phyloP scores from a whole-genome alignment of 2,888 invertebrate species.

The Aleiodes alternator region DNA sequence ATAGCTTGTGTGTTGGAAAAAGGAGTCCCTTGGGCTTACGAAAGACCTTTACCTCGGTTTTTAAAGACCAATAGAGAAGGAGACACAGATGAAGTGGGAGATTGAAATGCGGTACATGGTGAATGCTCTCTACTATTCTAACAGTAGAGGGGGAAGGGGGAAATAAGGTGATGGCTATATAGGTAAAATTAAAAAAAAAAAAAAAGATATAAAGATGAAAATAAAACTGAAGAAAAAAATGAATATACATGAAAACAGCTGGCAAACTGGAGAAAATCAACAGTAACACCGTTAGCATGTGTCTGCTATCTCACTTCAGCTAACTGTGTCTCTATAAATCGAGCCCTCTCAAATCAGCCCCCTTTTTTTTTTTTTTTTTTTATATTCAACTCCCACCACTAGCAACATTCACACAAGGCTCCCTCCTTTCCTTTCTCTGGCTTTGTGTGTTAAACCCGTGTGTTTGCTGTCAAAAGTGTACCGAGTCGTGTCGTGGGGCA shows the following conservation, averaged over 20 bases:
- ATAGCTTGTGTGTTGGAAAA: background rate
- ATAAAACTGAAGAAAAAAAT: no score
- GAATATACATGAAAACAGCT: constrained; percentile 57
- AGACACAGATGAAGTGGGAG: constrained; percentile 36
- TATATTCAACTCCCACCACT: constrained; percentile 35
- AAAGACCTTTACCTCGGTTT: constrained; percentile 50
- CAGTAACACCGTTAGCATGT: constrained; percentile 61
- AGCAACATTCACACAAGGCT: constrained; percentile 45
- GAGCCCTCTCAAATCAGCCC: constrained; percentile 60
- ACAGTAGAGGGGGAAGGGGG: constrained; percentile 30
- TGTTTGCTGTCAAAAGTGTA: constrained; percentile 36
- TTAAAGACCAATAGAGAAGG: background rate
- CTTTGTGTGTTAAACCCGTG: constrained; percentile 47
- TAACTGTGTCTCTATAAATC: constrained; percentile 16
- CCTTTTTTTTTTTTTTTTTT: constrained; percentile 54
- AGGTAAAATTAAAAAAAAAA: constrained; percentile 4
- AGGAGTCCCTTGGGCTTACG: constrained; percentile 50
- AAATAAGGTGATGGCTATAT: constrained; percentile 21
- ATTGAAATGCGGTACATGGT: constrained; percentile 52
- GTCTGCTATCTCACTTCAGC: constrained; percentile 26
- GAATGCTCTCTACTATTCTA: constrained; percentile 43
- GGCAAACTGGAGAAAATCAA: constrained; percentile 57
- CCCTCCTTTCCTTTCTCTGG: constrained; percentile 45
- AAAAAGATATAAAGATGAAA: background rate
- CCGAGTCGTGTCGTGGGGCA: constrained; percentile 33